These are phyloP conservation scores for Notechis scutatus DNA, from an alignment of 2,113 vertebrate genomes.

Conservation along the genomic window DNA sequence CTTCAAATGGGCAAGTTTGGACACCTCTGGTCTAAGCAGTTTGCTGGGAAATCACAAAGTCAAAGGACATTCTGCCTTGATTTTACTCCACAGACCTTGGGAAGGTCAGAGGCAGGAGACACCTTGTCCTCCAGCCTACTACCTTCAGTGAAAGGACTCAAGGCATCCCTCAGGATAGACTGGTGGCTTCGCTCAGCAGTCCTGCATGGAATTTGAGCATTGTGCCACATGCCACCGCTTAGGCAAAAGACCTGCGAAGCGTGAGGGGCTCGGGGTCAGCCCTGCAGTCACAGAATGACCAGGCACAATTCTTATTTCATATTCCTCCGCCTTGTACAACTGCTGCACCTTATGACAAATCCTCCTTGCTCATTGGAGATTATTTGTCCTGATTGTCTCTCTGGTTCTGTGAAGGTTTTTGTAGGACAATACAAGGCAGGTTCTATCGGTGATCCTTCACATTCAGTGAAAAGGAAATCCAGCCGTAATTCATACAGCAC, in stretches of 20 bases:
- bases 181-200: accelerated
- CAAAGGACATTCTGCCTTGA: constrained; percentile 39
- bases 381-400: neutral
- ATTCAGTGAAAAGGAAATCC: neutral
- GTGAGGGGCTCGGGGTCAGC: neutral
- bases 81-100: constrained; percentile 23
- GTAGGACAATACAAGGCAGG: neutral
- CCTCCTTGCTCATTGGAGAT: neutral
- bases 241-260: neutral
- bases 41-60: constrained; percentile 10
- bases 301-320: neutral
- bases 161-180: neutral
- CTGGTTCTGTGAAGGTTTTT: neutral
- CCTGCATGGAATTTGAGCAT: neutral
- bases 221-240: accelerated
- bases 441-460: neutral
- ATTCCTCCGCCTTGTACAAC: accelerated
- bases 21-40: neutral
- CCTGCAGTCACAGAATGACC: neutral
- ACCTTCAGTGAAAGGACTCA: constrained; percentile 34
- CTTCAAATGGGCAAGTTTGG: too few relatives aligned
- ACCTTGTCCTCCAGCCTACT: neutral
- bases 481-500: neutral
- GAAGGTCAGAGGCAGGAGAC: constrained; percentile 1
- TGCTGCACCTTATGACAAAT: neutral